A percentile compares a stretch with the other conserved stretches of the same genome.
Conservation (phyloP, 53 echinoderm and acorn worm genomes). For the Holothuria scabra region DNA sequence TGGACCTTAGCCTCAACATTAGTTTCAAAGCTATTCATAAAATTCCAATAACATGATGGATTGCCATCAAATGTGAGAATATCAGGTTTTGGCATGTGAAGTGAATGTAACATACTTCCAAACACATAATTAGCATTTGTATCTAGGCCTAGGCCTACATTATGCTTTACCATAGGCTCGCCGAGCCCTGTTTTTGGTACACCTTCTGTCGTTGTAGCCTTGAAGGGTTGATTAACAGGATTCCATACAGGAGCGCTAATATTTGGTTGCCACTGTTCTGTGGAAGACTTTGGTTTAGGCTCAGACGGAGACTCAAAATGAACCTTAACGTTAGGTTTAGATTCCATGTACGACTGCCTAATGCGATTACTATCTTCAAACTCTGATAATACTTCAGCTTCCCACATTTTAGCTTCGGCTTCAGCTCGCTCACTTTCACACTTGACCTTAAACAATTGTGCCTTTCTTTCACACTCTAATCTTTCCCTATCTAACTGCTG, state of each 20-base stretch:
- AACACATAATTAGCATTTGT: too few relatives aligned
- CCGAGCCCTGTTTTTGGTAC: too few relatives aligned
- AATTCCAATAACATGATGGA: conserved; percentile 48
- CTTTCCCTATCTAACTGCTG: conserved; percentile 37
- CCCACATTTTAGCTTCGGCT: conserved; percentile 40
- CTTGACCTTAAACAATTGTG: background rate
- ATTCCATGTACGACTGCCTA: background rate
- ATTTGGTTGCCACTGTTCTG: too few relatives aligned
- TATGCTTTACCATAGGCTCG: too few relatives aligned
- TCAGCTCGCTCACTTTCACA: conserved; percentile 30
- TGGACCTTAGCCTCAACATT: conserved; percentile 37
- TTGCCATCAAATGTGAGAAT: conserved; percentile 56
- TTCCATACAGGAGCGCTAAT: too few relatives aligned
- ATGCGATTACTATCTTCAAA: background rate
- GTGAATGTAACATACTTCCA: too few relatives aligned
- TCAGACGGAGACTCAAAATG: too few relatives aligned
- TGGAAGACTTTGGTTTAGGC: too few relatives aligned
- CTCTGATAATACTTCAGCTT: conserved; percentile 9
- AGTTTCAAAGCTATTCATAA: conserved; percentile 51
- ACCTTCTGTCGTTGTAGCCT: too few relatives aligned
- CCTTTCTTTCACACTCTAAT: conserved; percentile 20
- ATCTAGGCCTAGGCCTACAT: too few relatives aligned
- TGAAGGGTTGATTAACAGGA: too few relatives aligned
- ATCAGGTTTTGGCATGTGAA: conserved; percentile 68
- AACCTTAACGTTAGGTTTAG: background rate